phyloP scores from a whole-genome alignment of 2,797 vertebrate species.

The Allobates femoralis region DNA sequence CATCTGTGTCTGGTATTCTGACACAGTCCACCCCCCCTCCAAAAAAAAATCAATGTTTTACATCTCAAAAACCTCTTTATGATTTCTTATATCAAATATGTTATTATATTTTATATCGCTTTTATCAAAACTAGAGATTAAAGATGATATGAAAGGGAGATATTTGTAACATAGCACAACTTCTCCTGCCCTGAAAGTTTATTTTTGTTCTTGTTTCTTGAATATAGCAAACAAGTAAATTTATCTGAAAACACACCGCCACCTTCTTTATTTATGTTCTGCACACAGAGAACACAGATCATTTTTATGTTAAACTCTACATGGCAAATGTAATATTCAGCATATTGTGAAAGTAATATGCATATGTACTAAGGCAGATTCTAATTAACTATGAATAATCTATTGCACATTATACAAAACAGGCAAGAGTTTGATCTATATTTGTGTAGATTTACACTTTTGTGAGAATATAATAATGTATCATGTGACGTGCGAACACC shows the following conservation, averaged over 20 bases:
- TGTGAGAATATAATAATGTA: not conserved
- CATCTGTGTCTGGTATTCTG: too few species aligned
- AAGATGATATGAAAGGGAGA: not conserved
- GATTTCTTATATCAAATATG: not conserved
- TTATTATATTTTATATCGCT: not conserved
- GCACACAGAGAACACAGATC: not conserved
- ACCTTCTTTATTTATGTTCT: conserved; percentile 8
- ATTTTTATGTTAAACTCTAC: conserved; percentile 18
- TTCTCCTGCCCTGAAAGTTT: too few species aligned
- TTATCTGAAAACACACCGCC: not conserved
- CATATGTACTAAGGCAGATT: not conserved
- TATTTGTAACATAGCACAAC: not conserved
- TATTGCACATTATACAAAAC: not conserved
- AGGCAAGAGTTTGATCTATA: not conserved
- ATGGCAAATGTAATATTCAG: conserved; percentile 13
- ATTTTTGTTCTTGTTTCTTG: not conserved
- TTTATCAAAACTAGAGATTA: not conserved
- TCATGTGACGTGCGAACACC: not conserved
- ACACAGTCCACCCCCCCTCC: too few species aligned
- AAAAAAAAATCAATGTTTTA: too few species aligned
- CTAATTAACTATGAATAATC: conserved; percentile 16
- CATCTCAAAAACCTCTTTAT: too few species aligned
- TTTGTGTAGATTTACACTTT: not conserved
- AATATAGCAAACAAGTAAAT: not conserved
- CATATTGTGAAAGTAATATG: conserved; percentile 1